Evolutionary conservation across 2,888 invertebrate genomes (phyloP).

Genomic region (Cerceris ruficornis): DNA sequence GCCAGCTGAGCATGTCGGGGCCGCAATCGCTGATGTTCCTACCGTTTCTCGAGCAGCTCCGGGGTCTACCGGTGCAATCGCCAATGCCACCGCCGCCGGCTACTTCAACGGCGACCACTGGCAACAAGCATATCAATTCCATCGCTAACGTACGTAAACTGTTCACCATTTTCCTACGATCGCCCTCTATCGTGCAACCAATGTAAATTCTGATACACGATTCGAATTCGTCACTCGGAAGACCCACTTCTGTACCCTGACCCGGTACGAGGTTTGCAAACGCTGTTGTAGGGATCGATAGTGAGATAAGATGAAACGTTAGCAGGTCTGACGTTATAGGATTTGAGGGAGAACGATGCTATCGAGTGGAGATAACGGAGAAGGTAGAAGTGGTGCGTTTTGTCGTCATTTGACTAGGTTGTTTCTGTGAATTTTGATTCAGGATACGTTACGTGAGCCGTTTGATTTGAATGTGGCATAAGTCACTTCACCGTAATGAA

Average conservation of each 20-base stretch:
- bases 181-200: neutral
- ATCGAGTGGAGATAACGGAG: too few relatives aligned
- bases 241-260: neutral
- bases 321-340: too few relatives aligned
- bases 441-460: too few relatives aligned
- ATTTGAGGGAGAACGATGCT: too few relatives aligned
- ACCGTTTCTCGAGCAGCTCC: constrained; percentile 85
- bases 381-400: too few relatives aligned
- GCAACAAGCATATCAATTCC: constrained; percentile 81
- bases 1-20: constrained; percentile 84
- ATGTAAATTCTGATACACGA: neutral
- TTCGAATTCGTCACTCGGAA: neutral
- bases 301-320: too few relatives aligned
- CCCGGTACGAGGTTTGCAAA: too few relatives aligned
- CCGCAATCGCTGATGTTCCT: constrained; percentile 87
- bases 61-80: constrained; percentile 75
- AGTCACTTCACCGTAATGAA: too few relatives aligned
- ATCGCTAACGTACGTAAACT: constrained; percentile 76
- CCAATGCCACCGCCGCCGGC: constrained; percentile 78
- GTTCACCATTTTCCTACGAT: neutral
- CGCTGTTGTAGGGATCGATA: too few relatives aligned
- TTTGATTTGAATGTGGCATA: too few relatives aligned
- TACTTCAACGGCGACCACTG: constrained; percentile 77
- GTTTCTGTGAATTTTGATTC: too few relatives aligned
- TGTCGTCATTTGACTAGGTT: too few relatives aligned